Evolutionary conservation across 2,888 invertebrate species (phyloP).

Genomic region (Calliopum simillimum): DNA sequence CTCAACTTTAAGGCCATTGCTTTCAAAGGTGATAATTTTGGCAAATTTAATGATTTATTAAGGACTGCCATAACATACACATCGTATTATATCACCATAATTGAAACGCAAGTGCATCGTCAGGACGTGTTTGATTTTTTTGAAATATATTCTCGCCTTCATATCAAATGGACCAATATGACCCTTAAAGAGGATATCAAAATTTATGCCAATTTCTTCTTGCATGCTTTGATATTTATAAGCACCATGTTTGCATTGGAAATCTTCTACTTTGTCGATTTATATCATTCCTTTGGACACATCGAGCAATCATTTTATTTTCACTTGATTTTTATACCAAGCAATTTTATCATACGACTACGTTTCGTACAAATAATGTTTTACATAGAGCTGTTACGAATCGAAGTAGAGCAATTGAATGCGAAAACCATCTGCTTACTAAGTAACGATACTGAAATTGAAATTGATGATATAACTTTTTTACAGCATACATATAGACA

Average conservation of each 20-base stretch:
- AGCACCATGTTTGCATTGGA: too few relatives aligned
- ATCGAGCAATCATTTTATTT: not conserved
- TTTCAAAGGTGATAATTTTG: not conserved
- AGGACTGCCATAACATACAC: not conserved
- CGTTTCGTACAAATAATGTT: constrained; percentile 1
- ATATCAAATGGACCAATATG: not conserved
- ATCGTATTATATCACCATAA: not conserved
- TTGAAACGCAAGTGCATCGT: not conserved
- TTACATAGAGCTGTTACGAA: not conserved
- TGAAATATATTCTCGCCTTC: not conserved
- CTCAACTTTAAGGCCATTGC: not conserved
- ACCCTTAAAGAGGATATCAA: not conserved
- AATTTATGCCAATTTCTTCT: not conserved
- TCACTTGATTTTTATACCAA: not conserved
- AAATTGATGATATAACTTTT: not conserved
- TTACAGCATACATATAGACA: not conserved
- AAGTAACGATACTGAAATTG: not conserved
- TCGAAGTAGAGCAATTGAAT: not conserved
- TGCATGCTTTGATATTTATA: not conserved
- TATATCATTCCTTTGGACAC: too few relatives aligned
- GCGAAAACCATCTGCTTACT: not conserved
- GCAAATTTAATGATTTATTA: not conserved
- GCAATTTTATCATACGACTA: not conserved
- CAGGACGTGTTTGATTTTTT: not conserved
- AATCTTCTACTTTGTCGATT: too few relatives aligned